A percentile compares a stretch with the other conserved stretches of the same genome.
These are phyloP conservation scores for Ophion slaviceki DNA, from an alignment of 2,888 invertebrate species.

Conservation along the genomic window DNA sequence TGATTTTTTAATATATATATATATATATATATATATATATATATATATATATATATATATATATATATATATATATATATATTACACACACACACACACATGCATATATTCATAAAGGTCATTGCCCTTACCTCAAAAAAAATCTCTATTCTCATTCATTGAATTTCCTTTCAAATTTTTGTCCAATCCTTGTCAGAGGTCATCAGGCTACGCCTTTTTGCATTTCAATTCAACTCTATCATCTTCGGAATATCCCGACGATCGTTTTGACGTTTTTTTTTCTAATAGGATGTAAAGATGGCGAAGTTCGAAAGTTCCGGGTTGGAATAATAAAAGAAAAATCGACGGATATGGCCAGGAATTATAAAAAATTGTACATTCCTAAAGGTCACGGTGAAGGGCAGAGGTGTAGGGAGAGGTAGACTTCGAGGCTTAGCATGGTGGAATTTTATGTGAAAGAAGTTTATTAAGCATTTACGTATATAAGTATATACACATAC, in stretches of 20 bases:
- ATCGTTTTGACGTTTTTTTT: neutral
- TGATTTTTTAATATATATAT: too few species aligned
- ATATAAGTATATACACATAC: neutral
- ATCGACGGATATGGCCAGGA: neutral
- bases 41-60: too few species aligned
- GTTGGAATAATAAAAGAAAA: neutral
- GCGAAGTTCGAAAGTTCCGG: neutral
- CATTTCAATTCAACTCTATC: neutral
- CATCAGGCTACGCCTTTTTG: neutral
- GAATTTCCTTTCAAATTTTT: neutral
- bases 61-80: too few species aligned
- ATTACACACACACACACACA: too few species aligned
- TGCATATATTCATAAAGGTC: too few species aligned
- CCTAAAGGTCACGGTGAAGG: neutral
- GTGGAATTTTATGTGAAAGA: too few species aligned
- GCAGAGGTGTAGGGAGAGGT: neutral
- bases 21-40: too few species aligned
- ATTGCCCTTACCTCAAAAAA: neutral
- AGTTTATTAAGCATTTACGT: too few species aligned
- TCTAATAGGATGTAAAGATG: neutral
- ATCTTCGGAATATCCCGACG: neutral
- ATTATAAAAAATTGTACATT: neutral
- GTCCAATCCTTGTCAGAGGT: neutral
- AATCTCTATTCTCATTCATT: neutral
- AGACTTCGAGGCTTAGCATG: too few species aligned